Evolutionary conservation across 2,797 vertebrate species (phyloP), one percentile per base, ranked within the genome.

Genomic region (Enteromius thamalakanensis): DNA sequence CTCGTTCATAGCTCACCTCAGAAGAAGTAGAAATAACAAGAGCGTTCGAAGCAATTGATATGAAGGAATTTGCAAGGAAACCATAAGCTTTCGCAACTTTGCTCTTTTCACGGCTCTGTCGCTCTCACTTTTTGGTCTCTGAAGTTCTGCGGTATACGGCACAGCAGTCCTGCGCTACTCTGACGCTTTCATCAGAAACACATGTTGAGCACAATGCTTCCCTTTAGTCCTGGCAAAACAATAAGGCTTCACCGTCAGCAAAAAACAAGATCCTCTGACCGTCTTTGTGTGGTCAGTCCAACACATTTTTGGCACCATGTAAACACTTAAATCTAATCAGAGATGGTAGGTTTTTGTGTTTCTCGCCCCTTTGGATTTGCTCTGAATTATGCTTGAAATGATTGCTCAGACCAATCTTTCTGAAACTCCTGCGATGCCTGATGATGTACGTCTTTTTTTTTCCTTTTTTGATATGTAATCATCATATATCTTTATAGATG

Each of bases 401-500:
- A 67, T 37, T 32, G 21, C 69, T 37, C 67, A 79, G 62, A 21
- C 45, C 9, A 45, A 34, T 67, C 47, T 64, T 74, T 79, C 40
- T 84, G 60, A 72, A 82, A 71, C 29, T 71, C 40, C 69, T n/a
- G 45, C 19, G 51, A 55, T 32, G 45, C 11, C 55, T 76, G 51
- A 67, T 68, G 29, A 42, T 70, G 40, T 19, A 21, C 10, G 32
- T 12, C 21, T 65, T 34, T 72, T 47, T 51, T 71, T 84, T 86
- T 83, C 4, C 2, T 42, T 42, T 84, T 84, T 84, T 87, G 86
- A 55, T 85, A 75, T 91, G 89, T 90, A 91, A 92, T 89, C 90
- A 90, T 90, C 89, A 93, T 93, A 91, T 62, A 92, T 94, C 92
- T 93, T 93, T 91, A 93, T 90, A 87, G 84, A 90, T 90, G 76